Evolutionary conservation across 37 sponge, comb jelly and placozoan genomes (phyloP), one percentile per base, ranked within the genome.

Genomic region (Ephydatia muelleri): DNA sequence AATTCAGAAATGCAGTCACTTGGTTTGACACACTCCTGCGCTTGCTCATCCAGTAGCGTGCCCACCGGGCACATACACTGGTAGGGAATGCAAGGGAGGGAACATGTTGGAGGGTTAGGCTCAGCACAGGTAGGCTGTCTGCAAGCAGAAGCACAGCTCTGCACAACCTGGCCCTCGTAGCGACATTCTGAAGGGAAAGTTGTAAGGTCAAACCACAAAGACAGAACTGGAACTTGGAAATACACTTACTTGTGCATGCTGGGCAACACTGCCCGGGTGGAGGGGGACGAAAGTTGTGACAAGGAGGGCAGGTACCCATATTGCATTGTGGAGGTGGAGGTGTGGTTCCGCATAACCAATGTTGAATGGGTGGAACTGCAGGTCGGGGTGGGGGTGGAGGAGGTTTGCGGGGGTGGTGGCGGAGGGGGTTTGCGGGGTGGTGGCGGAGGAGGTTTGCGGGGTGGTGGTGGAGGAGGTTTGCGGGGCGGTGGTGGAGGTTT

Each of bases 231-330:
- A n/a, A n/a, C n/a, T n/a, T n/a, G n/a, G n/a, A n/a, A 43, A 43
- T 57, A 14, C 57, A 57, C 57, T 14, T 57, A 57, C 57, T 34
- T 32, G 37, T 34, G 74, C 74, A 73, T 23, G 9, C 74, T 23
- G 74, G 32, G 37, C 74, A 73, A 36, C 74, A 73, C 28, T 73
- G 74, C 16, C 74, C 74, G 0, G 74, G 74, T 57, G 57, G 19
- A 27, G 74, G 74, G 21, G 74, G 74, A 0, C 33, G 74, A 31
- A 37, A 37, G 32, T 73, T 73, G 74, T 34, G 33, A 37, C 74
- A 73, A 36, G 38, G 37, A 8, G 74, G 74, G 57, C 57, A 57
- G 57, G 9, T 57, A 14, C 0, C 57, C 57, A 57, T 57, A 11
- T 11, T 57, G 19, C 57, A 57, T 19, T 14, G 57, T 14, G 6